phyloP scores from a whole-genome alignment of 2,797 vertebrate genomes.

The Gallinago nigripennis region DNA sequence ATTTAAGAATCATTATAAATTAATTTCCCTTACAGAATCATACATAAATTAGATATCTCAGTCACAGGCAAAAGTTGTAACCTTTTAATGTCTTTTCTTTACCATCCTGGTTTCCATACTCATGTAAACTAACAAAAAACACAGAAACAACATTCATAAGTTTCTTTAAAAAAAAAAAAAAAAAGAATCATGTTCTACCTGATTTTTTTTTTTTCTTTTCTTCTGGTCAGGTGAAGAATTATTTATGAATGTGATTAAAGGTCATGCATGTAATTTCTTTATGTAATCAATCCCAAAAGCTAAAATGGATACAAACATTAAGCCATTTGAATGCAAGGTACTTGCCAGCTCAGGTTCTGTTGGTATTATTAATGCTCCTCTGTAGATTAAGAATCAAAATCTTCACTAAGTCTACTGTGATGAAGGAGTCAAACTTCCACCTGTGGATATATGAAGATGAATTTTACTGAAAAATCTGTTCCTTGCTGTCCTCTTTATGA shows the following conservation, averaged over 20 bases:
- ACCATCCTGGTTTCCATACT: neutral
- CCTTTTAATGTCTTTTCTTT: neutral
- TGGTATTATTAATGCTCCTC: neutral
- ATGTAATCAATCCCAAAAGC: neutral
- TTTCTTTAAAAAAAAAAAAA: neutral
- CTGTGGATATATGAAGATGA: neutral
- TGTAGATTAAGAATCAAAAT: neutral
- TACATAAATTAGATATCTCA: neutral
- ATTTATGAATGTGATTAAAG: neutral
- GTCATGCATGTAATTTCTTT: neutral
- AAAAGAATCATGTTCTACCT: neutral
- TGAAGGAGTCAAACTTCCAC: neutral
- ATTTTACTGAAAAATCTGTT: neutral
- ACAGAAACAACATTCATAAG: neutral
- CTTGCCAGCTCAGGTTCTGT: neutral
- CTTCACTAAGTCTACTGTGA: neutral
- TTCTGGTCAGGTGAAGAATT: neutral
- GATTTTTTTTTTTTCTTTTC: neutral
- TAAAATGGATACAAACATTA: neutral
- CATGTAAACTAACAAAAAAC: neutral
- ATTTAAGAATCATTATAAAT: neutral
- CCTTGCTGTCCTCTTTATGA: rapidly evolving
- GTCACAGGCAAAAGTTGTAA: neutral
- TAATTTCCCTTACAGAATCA: neutral
- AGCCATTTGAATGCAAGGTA: neutral